Conservation (phyloP, 2,797 vertebrate species). For the Acanthornis magna region DNA sequence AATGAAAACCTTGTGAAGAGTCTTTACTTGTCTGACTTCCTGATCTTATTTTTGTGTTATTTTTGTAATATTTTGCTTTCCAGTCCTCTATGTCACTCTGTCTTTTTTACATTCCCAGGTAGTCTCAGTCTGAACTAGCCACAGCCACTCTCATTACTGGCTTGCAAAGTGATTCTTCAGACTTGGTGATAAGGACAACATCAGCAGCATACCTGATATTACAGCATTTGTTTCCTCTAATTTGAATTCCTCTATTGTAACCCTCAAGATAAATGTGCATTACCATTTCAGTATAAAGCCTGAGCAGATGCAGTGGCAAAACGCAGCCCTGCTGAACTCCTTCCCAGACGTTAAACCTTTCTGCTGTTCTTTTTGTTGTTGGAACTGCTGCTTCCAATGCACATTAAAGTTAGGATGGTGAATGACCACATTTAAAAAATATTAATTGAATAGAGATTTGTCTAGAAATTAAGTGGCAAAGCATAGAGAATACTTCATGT, state of each 20-base stretch:
- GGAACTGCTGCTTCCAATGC: neutral
- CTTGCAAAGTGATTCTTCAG: slow-evolving; percentile 18
- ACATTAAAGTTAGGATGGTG: neutral
- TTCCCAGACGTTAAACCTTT: slow-evolving; percentile 8
- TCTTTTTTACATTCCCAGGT: neutral
- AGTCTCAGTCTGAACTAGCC: neutral
- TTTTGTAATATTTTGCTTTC: neutral
- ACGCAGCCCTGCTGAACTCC: neutral
- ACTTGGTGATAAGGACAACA: neutral
- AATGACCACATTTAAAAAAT: neutral
- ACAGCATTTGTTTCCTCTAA: neutral
- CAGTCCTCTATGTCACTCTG: neutral
- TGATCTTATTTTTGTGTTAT: neutral
- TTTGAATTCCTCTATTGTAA: slow-evolving; percentile 35
- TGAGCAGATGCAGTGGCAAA: neutral
- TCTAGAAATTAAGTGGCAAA: neutral
- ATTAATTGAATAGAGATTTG: neutral
- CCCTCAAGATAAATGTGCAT: neutral
- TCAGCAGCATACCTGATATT: slow-evolving; percentile 6
- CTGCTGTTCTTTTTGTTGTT: neutral
- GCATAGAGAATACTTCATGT: neutral
- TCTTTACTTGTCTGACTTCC: neutral
- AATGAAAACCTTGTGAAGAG: neutral
- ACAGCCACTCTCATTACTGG: neutral
- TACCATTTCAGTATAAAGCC: slow-evolving; percentile 13